phyloP scores from a whole-genome alignment of 2,888 invertebrate genomes.

The Hoplodrina blanda region DNA sequence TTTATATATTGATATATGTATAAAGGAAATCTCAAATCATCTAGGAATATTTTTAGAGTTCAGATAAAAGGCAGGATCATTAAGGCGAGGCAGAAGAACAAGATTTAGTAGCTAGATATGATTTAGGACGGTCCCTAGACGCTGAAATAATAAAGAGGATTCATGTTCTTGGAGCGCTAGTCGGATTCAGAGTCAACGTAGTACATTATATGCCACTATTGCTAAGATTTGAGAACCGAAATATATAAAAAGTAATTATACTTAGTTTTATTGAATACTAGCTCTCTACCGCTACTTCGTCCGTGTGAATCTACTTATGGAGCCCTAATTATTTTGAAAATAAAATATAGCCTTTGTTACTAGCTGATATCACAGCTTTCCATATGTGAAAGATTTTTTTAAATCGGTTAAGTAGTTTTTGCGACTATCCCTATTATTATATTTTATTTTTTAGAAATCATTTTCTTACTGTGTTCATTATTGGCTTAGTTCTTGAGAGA shows the following conservation, averaged over 20 bases:
- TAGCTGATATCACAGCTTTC: no score
- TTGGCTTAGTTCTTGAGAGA: neutral
- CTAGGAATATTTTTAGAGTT: constrained; percentile 5
- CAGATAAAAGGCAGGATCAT: constrained; percentile 23
- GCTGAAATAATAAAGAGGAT: constrained; percentile 21
- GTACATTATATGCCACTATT: neutral
- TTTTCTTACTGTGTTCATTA: neutral
- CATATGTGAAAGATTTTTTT: no score
- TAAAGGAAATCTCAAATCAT: neutral
- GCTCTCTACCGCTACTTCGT: neutral
- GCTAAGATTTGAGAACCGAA: neutral
- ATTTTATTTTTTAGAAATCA: no score
- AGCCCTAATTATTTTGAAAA: no score
- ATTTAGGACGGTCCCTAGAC: constrained; percentile 30
- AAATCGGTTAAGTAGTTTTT: no score
- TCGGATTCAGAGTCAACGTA: neutral
- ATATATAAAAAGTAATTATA: neutral
- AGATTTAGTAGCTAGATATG: constrained; percentile 30
- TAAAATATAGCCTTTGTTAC: no score
- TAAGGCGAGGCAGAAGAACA: constrained; percentile 22
- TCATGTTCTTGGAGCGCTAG: constrained; percentile 23
- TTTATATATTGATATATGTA: constrained; percentile 12
- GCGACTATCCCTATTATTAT: no score
- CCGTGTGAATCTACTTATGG: no score
- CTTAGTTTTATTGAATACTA: neutral